These are phyloP conservation scores for Parauchenoglanis ngamensis DNA, from an alignment of 2,797 vertebrate species.

Conservation along the genomic window DNA sequence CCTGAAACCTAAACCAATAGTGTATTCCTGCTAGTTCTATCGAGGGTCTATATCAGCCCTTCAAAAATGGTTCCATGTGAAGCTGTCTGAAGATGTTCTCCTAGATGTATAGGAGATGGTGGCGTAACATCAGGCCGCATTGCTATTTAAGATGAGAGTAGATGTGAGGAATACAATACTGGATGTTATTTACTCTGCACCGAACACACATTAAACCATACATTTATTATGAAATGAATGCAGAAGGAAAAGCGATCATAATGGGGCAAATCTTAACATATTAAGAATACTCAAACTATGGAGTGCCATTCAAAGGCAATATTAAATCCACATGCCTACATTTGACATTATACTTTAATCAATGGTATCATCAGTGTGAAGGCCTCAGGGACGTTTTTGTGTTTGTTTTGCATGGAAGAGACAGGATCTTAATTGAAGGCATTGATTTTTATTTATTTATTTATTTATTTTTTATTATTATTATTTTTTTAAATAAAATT, in stretches of 20 bases:
- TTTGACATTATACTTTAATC: neutral
- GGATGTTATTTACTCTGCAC: neutral
- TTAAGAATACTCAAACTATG: neutral
- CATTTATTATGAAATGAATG: neutral
- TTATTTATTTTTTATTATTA: too few relatives aligned
- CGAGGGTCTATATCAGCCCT: neutral
- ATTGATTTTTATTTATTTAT: neutral
- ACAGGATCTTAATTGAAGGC: neutral
- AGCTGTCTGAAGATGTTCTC: constrained; percentile 9
- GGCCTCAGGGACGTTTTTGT: neutral
- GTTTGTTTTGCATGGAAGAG: neutral
- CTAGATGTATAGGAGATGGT: neutral
- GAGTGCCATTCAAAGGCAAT: neutral
- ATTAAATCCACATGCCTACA: neutral
- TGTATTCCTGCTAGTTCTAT: constrained; percentile 4
- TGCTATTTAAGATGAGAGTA: too few relatives aligned
- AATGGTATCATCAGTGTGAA: neutral
- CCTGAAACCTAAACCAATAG: constrained; percentile 1
- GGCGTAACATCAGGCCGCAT: neutral
- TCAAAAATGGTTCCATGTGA: neutral
- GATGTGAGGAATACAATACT: neutral
- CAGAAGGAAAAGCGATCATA: neutral
- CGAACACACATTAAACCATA: neutral
- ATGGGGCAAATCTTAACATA: neutral
- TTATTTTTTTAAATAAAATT: neutral